Percentiles rank a stretch among this genome's conserved stretches.
phyloP scores from a whole-genome alignment of 2,888 invertebrate species.

The Ypsolopha sequella region DNA sequence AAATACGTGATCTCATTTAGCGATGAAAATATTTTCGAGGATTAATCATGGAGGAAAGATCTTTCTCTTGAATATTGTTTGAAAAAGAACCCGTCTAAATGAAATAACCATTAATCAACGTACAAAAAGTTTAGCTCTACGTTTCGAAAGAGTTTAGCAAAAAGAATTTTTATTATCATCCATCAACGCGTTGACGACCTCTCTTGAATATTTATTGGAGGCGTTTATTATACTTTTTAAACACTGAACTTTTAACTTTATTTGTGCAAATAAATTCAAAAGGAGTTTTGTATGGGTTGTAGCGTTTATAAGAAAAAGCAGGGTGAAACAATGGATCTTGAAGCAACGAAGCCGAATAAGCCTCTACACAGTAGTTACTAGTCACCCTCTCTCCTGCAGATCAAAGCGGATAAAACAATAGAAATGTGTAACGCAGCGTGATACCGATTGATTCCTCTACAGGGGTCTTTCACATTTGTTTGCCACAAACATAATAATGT shows the following conservation, averaged over 20 bases:
- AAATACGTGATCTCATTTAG: not conserved
- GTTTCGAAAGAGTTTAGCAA: slow-evolving; percentile 39
- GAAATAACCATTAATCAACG: slow-evolving; percentile 42
- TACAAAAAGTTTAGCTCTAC: slow-evolving; percentile 26
- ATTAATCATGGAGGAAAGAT: slow-evolving; percentile 26
- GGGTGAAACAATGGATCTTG: no score
- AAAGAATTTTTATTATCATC: slow-evolving; percentile 30
- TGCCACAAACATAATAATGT: slow-evolving; percentile 6
- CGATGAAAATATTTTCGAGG: not conserved
- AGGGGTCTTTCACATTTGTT: slow-evolving; percentile 26
- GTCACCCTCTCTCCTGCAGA: slow-evolving; percentile 1
- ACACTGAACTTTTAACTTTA: no score
- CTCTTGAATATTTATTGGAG: no score
- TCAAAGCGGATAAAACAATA: slow-evolving; percentile 36
- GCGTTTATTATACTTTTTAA: no score
- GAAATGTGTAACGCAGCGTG: slow-evolving; percentile 27
- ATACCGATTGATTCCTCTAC: slow-evolving; percentile 39
- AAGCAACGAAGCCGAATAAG: not conserved
- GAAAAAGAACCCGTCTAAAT: slow-evolving; percentile 26
- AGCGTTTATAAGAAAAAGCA: no score
- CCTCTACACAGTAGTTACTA: not conserved
- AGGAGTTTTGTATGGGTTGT: no score
- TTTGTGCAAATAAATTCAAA: no score
- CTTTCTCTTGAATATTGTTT: slow-evolving; percentile 24
- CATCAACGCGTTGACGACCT: not conserved